A percentile compares a stretch with the other conserved stretches of the same genome.
Evolutionary conservation across 1,140 invertebrate genomes (phyloP).

Genomic region (Drosophila paulistorum): DNA sequence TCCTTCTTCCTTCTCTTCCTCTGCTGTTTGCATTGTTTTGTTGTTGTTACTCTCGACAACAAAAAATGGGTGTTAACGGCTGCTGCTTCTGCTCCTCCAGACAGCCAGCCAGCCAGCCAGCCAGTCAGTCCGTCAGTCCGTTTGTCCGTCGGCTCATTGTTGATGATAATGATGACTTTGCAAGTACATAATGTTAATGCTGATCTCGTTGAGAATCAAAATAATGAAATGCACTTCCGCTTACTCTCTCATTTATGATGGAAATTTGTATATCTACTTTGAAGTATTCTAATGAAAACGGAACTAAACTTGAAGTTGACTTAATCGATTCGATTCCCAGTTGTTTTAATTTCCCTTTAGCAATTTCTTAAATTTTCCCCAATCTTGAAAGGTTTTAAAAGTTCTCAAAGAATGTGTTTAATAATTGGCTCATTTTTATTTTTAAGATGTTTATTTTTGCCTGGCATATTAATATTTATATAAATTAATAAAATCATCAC

Average conservation of each 20-base stretch:
- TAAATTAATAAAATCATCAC: too few species aligned
- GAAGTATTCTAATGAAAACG: constrained; percentile 19
- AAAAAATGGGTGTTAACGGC: constrained; percentile 63
- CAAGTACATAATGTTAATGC: constrained; percentile 20
- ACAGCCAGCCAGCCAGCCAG: constrained; percentile 29
- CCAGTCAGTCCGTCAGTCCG: constrained; percentile 2
- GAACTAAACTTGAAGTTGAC: constrained; percentile 16
- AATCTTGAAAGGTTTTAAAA: too few species aligned
- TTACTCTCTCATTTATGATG: constrained; percentile 9
- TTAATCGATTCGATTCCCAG: not conserved
- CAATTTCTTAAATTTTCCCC: too few species aligned
- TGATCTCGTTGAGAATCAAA: constrained; percentile 58
- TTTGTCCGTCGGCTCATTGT: not conserved
- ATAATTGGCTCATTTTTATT: too few species aligned
- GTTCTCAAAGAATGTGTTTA: too few species aligned
- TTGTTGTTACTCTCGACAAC: constrained; percentile 3
- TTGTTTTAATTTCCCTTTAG: not conserved
- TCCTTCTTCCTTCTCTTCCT: constrained; percentile 7
- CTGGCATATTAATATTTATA: too few species aligned
- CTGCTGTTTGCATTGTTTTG: not conserved
- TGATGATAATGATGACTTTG: constrained; percentile 55
- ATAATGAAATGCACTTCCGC: constrained; percentile 59
- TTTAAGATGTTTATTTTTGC: too few species aligned
- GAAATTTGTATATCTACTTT: constrained; percentile 42
- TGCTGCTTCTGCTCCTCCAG: constrained; percentile 19